Base-by-base conservation (phyloP, 2,888 invertebrate genomes). In the Campoplex nolae region DNA sequence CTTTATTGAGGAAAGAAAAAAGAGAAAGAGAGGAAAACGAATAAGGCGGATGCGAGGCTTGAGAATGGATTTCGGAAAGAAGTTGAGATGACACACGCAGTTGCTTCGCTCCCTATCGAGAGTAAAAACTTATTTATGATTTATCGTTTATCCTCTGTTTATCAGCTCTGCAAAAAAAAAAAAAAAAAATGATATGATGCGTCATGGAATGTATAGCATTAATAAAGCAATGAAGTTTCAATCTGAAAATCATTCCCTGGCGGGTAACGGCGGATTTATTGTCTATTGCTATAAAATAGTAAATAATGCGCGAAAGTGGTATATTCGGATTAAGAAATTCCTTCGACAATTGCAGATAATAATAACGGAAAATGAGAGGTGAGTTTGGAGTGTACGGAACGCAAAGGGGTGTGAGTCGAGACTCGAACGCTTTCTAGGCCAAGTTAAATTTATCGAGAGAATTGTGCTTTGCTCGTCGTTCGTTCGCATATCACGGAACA, bases 391-490 rank as follows among this genome's bases (percentile, higher is more conserved):
- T 16, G 62, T 45, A 16, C 8, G 58, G 51, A 54, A 54, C 58
- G 62, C 35, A 71, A 62, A 11, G 51, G 62, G 48, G 80, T 9
- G 32, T 0, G 28, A 48, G 32, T 38, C 74, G 77, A 75, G 65
- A 65, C 75, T 68, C 81, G 82, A 80, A 77, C 51, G 84, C 70
- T 87, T 87, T 87, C 87, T 87, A 78, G 87, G 87, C 70, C 87
- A 87, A 84, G 87, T 87, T 87, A 87, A 87, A 87, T 87, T 87
- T 87, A 87, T 87, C 82, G 77, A 77, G 84, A 82, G 74, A 87
- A 84, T 75, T 79, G 86, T 82, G 78, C 84, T 82, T 79, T 71
- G 73, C 78, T 84, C 71, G 71, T 56, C 73, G 74, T 78, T 75
- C 84, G 82, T 70, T 87, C 76, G 84, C 79, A 35, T 83, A 83